Conservation (phyloP, 1,140 invertebrate genomes). For the Himalopsyche phryganea region DNA sequence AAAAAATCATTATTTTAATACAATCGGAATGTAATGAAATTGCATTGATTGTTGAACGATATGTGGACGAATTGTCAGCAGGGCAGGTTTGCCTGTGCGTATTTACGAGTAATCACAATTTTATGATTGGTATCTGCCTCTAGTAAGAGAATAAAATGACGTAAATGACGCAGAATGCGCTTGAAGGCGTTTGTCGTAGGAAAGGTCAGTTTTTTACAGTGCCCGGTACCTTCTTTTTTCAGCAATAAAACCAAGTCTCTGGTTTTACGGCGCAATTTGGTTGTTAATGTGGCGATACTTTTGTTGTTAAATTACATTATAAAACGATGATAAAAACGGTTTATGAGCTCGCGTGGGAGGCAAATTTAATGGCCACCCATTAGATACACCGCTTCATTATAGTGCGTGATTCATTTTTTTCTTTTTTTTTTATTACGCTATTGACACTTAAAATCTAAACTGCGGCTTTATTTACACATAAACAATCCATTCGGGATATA, state of each 20-base stretch:
- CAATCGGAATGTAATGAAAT: too few relatives aligned
- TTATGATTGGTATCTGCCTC: constrained; percentile 27
- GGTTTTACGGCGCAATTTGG: constrained; percentile 33
- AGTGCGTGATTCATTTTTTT: constrained; percentile 32
- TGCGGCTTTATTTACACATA: constrained; percentile 22
- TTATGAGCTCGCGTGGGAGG: constrained; percentile 28
- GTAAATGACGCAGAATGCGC: constrained; percentile 27
- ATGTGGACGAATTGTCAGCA: too few relatives aligned
- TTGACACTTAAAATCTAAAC: constrained; percentile 22
- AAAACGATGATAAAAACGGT: constrained; percentile 33
- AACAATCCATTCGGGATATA: constrained; percentile 23
- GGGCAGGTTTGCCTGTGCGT: background rate
- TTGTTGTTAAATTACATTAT: constrained; percentile 35
- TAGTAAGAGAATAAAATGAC: constrained; percentile 34
- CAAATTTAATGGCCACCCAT: constrained; percentile 22
- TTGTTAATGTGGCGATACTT: constrained; percentile 33
- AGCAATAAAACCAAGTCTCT: constrained; percentile 34
- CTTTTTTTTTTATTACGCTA: constrained; percentile 23
- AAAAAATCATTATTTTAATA: too few relatives aligned
- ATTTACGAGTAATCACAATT: constrained; percentile 18
- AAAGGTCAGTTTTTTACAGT: constrained; percentile 34
- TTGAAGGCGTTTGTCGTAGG: constrained; percentile 15
- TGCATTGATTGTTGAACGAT: too few relatives aligned
- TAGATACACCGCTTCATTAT: constrained; percentile 31
- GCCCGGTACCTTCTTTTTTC: constrained; percentile 32